Evolutionary conservation across 2,113 vertebrate genomes (phyloP).

Genomic region (Phaethon lepturus): DNA sequence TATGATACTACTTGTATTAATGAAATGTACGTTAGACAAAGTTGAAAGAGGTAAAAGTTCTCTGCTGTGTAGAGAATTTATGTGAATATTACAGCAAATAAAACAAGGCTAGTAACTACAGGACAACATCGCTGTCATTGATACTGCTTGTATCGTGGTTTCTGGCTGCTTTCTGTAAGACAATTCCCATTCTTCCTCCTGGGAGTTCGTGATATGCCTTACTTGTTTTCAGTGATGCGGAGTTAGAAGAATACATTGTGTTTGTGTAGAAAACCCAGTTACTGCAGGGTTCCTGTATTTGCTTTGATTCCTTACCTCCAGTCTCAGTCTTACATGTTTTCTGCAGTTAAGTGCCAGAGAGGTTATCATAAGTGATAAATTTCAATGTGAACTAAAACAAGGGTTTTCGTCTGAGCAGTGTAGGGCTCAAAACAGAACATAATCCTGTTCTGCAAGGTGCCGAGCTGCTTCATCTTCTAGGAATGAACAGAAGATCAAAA

Average conservation of each 20-base stretch:
- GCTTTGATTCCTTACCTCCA: neutral
- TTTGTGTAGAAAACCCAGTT: neutral
- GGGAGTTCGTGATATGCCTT: neutral
- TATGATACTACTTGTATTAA: neutral
- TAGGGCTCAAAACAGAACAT: neutral
- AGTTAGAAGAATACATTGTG: neutral
- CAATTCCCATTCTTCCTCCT: neutral
- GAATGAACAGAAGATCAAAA: conserved; percentile 15
- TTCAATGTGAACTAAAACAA: neutral
- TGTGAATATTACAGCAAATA: neutral
- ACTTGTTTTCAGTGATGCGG: neutral
- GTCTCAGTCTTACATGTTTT: neutral
- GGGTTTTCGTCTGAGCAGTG: neutral
- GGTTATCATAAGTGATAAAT: neutral
- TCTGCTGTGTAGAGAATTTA: neutral
- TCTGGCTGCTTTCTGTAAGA: neutral
- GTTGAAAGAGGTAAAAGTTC: neutral
- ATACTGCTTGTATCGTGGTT: neutral
- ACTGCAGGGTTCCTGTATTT: neutral
- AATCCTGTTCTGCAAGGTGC: neutral
- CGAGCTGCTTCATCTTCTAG: neutral
- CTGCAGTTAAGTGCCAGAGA: neutral
- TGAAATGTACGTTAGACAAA: neutral
- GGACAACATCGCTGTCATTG: neutral
- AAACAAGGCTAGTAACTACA: neutral